phyloP scores from a whole-genome alignment of 2,797 vertebrate species.

The Eulemur albifrons region DNA sequence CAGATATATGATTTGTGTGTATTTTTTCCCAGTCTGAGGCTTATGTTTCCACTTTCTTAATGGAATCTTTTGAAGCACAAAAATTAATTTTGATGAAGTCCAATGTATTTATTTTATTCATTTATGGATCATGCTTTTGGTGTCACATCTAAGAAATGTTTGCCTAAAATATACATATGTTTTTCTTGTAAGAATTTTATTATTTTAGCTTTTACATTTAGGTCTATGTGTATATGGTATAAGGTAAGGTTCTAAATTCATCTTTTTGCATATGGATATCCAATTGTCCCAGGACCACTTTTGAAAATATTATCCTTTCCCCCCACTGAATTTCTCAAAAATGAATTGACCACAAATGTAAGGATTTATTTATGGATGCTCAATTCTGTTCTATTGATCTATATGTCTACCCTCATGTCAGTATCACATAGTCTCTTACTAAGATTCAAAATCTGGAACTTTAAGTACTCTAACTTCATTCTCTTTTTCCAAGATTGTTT shows the following conservation, averaged over 20 bases:
- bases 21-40: neutral
- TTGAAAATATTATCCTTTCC: neutral
- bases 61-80: neutral
- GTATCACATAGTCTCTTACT: neutral
- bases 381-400: neutral
- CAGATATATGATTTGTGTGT: rapidly evolving
- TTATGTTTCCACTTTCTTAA: neutral
- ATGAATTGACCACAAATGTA: neutral
- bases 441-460: neutral
- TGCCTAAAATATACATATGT: neutral
- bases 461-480: neutral
- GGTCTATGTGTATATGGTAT: neutral
- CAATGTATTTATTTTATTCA: neutral
- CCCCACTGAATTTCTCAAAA: neutral
- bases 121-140: neutral
- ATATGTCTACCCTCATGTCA: too few species aligned
- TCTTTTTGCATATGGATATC: neutral
- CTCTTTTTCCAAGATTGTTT: neutral
- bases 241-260: neutral
- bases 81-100: neutral
- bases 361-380: neutral
- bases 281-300: neutral
- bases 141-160: neutral
- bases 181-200: neutral
- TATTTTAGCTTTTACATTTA: neutral